Conservation (phyloP, 2,797 vertebrate species). For the Cossypha niveicapilla region DNA sequence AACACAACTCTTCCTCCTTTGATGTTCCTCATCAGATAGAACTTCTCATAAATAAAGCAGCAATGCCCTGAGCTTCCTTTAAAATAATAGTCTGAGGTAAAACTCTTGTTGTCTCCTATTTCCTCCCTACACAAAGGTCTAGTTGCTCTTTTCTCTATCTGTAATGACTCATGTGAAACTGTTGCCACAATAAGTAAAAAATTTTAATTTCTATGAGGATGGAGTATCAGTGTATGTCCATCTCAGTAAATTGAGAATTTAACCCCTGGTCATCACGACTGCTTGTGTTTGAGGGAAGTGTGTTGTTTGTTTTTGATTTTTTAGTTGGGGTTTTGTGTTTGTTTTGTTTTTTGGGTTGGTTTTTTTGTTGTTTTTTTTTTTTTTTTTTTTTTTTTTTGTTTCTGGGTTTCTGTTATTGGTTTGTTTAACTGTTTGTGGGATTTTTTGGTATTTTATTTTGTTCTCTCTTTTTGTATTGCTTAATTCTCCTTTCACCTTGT, state of each 20-base stretch:
- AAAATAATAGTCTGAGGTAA: not conserved
- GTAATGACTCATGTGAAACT: not conserved
- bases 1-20: not conserved
- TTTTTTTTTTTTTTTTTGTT: not conserved
- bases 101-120: not conserved
- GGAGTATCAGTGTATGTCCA: not conserved
- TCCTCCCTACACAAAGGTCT: not conserved
- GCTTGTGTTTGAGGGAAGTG: not conserved
- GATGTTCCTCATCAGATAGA: not conserved
- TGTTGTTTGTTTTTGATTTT: not conserved
- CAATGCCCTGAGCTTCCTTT: not conserved
- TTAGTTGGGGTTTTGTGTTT: rapidly evolving
- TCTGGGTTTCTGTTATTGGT: not conserved
- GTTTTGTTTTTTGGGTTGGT: not conserved
- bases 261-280: not conserved
- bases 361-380: not conserved
- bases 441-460: not conserved
- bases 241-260: not conserved
- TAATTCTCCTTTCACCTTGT: not conserved
- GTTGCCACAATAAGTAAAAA: not conserved
- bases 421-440: not conserved
- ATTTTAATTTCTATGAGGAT: not conserved
- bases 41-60: not conserved
- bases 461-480: not conserved
- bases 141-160: not conserved